These are phyloP conservation scores for Rhadina sibilatrix DNA, from an alignment of 2,113 vertebrate species.

Conservation along the genomic window DNA sequence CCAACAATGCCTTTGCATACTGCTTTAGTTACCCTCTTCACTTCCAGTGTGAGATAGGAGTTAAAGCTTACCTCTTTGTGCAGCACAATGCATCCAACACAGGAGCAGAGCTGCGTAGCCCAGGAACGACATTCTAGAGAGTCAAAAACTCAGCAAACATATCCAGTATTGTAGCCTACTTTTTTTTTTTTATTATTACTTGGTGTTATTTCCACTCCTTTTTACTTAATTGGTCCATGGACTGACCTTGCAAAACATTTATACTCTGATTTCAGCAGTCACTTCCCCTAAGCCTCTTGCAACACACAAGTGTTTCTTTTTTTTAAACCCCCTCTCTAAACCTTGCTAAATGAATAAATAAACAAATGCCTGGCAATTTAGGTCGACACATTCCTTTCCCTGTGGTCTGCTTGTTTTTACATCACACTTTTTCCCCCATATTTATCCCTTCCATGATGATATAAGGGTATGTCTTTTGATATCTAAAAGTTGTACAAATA, in stretches of 20 bases:
- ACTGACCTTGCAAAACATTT: slow-evolving; percentile 49
- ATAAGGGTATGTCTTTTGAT: neutral
- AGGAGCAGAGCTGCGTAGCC: slow-evolving; percentile 21
- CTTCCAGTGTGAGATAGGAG: neutral
- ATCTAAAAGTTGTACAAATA: neutral
- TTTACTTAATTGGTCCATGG: neutral
- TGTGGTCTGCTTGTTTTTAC: neutral
- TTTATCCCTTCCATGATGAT: neutral
- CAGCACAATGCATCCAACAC: slow-evolving; percentile 25
- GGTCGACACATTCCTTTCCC: neutral
- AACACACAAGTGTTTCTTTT: slow-evolving; percentile 27
- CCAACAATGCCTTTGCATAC: neutral
- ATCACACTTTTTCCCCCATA: neutral
- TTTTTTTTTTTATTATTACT: neutral
- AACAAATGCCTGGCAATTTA: neutral
- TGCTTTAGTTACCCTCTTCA: neutral
- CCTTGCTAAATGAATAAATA: slow-evolving; percentile 15
- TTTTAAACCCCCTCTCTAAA: neutral
- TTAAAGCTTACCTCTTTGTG: slow-evolving; percentile 51
- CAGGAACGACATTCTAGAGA: slow-evolving; percentile 13
- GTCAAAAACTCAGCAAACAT: neutral
- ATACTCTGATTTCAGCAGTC: slow-evolving; percentile 38
- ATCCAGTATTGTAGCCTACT: neutral
- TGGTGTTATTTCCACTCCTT: neutral
- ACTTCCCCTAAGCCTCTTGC: slow-evolving; percentile 65